Evolutionary conservation across 1,140 invertebrate genomes (phyloP).

Genomic region (Bombus polaris): DNA sequence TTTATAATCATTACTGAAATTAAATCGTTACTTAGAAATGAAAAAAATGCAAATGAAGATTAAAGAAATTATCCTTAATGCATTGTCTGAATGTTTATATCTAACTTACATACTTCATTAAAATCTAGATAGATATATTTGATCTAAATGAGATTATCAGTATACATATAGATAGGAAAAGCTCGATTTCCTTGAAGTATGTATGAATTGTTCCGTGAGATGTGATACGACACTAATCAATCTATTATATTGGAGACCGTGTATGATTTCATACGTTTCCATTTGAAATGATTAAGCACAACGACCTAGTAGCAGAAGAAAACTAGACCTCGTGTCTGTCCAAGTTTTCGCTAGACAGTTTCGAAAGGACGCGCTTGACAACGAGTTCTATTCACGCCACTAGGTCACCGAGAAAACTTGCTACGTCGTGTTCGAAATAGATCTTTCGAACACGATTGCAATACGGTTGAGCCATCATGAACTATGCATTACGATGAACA

Average conservation of each 20-base stretch:
- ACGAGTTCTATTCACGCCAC: conserved; percentile 77
- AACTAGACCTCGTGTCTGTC: conserved; percentile 62
- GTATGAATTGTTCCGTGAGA: background rate
- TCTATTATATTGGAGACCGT: background rate
- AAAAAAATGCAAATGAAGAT: background rate
- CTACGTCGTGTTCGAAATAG: conserved; percentile 70
- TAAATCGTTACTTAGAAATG: background rate
- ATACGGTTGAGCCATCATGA: conserved; percentile 22
- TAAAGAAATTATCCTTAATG: background rate
- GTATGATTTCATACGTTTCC: conserved; percentile 34
- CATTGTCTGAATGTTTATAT: background rate
- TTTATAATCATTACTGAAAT: background rate
- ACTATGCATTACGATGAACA: conserved; percentile 24
- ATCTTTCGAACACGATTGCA: conserved; percentile 51
- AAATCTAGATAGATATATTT: background rate
- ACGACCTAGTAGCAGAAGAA: conserved; percentile 64
- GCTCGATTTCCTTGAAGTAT: background rate
- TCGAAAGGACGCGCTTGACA: conserved; percentile 74
- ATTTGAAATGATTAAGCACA: conserved; percentile 56
- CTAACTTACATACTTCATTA: background rate
- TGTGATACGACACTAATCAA: background rate
- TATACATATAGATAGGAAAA: background rate
- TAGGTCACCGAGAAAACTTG: conserved; percentile 76
- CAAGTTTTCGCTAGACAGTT: conserved; percentile 72
- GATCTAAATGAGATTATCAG: background rate